These are phyloP conservation scores for Parnassius glacialis DNA, from an alignment of 2,888 invertebrate genomes.

Conservation along the genomic window DNA sequence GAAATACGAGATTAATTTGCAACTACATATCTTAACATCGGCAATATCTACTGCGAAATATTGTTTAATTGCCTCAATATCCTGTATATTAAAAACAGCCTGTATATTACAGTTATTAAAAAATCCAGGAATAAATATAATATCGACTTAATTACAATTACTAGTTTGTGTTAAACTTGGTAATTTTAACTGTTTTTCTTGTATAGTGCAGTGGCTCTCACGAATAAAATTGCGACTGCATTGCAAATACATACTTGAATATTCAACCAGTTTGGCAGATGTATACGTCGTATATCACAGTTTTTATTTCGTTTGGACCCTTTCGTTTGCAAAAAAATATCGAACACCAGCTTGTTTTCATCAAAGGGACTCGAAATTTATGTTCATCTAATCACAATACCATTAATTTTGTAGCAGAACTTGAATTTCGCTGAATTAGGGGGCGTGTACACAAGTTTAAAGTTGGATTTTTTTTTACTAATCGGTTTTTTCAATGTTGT, in stretches of 20 bases:
- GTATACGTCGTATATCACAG: slow-evolving; percentile 35
- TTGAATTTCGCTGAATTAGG: slow-evolving; percentile 28
- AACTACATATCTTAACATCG: too few relatives aligned
- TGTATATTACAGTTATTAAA: too few relatives aligned
- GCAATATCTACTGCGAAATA: too few relatives aligned
- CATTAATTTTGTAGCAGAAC: slow-evolving; percentile 43
- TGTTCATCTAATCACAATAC: slow-evolving; percentile 57
- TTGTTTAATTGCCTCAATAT: too few relatives aligned
- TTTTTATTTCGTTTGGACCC: slow-evolving; percentile 30
- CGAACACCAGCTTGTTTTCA: slow-evolving; percentile 39
- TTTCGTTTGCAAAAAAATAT: slow-evolving; percentile 35
- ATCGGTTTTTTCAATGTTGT: too few relatives aligned
- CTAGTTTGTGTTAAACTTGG: slow-evolving; percentile 8
- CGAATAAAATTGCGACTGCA: slow-evolving; percentile 10
- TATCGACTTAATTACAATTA: too few relatives aligned
- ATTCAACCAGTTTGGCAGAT: slow-evolving; percentile 20
- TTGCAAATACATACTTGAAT: slow-evolving; percentile 8
- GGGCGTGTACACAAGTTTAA: slow-evolving; percentile 9
- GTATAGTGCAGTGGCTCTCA: slow-evolving; percentile 7
- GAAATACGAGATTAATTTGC: too few relatives aligned
- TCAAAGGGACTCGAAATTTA: slow-evolving; percentile 49
- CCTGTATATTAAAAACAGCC: too few relatives aligned
- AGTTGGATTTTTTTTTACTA: not conserved
- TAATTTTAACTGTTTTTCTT: slow-evolving; percentile 18
- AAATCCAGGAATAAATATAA: too few relatives aligned